Conservation (phyloP, 2,888 invertebrate genomes). For the Diarsia dahlii region DNA sequence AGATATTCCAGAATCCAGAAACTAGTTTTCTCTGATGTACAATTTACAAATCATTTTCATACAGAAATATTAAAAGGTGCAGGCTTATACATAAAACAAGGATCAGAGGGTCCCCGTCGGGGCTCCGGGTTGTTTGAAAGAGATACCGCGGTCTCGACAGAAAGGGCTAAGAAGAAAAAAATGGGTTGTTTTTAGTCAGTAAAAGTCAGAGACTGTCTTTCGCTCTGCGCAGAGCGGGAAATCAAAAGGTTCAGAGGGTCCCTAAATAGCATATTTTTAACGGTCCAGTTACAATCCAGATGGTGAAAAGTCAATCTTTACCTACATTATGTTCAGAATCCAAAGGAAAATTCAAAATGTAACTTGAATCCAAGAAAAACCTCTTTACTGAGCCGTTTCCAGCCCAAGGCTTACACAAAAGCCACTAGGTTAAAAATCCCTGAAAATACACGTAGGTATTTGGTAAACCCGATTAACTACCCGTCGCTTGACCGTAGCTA, state of each 20-base stretch:
- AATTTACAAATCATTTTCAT: background rate
- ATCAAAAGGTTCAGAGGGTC: background rate
- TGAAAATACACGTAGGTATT: conserved; percentile 36
- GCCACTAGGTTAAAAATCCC: conserved; percentile 19
- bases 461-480: conserved; percentile 21
- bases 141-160: too few species aligned
- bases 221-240: too few species aligned
- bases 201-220: too few species aligned
- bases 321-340: conserved; percentile 9
- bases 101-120: background rate
- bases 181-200: too few species aligned
- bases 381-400: conserved; percentile 12
- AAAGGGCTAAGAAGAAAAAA: too few species aligned
- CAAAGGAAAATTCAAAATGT: conserved; percentile 17
- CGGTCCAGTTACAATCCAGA: too few species aligned
- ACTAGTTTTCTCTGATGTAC: too few species aligned
- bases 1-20: too few species aligned
- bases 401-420: conserved; percentile 32
- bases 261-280: background rate
- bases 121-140: too few species aligned
- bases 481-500: background rate
- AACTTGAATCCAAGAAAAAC: conserved; percentile 29
- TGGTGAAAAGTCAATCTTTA: too few species aligned
- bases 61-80: background rate
- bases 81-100: too few species aligned